Evolutionary conservation across 2,888 invertebrate species (phyloP), one percentile per base, ranked within the genome.

Genomic region (Psococerastis gibbosa): DNA sequence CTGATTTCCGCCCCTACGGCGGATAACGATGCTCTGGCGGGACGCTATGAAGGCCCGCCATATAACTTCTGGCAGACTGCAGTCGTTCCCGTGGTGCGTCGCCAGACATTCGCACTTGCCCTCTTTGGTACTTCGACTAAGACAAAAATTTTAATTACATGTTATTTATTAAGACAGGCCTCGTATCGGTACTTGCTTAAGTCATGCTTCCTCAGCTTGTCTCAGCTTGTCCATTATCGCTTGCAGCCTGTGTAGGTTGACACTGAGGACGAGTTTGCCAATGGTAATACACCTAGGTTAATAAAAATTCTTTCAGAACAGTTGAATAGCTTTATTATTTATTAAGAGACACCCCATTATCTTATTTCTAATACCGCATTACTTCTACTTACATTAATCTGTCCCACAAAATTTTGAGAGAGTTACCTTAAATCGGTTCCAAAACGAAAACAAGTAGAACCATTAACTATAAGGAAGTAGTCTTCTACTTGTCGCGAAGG

Each of bases 1-100:
- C 33, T 65, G 59, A 45, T 57, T 58, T 41, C 38, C 38, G 5
- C 58, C 60, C 27, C 69, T 60, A 31, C 62, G 62, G 48, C 58
- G 63, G 32, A 68, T 55, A 42, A 56, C 55, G 17, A 65, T 53
- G 32, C 63, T 61, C 52, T 66, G 66, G 47, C 67, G 66, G 13
- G 67, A 63, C 16, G 71, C 68, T 59, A 75, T 63, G 47, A 75
- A 62, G 1, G 73, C 71, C 34, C 75, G 64, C 73, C 75, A 75
- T 11, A 74, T 67, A 8, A 75, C 70, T 57, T 75, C 75, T 3
- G 75, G 74, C 52, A 73, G 71, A 1, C 73, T 71, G 53, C 75
- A 75, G 51, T 75, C 74, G 6, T 61, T 60, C 2, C 75, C 73
- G 55, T 75, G 75, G 72, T 73, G 75, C 22, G 71, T 71, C n/a